These are phyloP conservation scores for Sylvietta virens DNA, from an alignment of 2,113 vertebrate genomes.

Conservation along the genomic window DNA sequence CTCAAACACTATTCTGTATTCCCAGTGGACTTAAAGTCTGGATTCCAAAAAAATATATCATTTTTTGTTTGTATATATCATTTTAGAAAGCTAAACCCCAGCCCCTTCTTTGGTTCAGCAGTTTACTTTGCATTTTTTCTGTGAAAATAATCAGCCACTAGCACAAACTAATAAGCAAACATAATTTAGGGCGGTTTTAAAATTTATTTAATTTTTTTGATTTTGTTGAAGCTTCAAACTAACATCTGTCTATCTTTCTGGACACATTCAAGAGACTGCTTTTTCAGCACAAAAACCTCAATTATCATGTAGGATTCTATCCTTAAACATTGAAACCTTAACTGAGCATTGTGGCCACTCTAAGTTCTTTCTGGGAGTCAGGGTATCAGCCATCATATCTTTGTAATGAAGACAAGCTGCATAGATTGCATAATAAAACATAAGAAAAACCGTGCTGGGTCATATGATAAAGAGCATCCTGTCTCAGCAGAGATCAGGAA, in stretches of 20 bases:
- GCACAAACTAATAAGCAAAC: not conserved
- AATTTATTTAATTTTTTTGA: not conserved
- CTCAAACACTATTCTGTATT: not conserved
- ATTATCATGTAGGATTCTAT: not conserved
- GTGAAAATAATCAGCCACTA: not conserved
- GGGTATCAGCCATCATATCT: not conserved
- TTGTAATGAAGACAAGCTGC: not conserved
- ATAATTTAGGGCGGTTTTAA: not conserved
- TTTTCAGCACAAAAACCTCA: not conserved
- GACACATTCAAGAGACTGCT: not conserved
- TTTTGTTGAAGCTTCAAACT: not conserved
- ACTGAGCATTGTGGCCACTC: not conserved
- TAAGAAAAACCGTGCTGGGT: not conserved
- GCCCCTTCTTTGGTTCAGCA: not conserved
- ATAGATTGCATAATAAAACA: not conserved
- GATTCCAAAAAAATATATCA: not conserved
- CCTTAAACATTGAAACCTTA: not conserved
- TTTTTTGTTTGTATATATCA: not conserved
- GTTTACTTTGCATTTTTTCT: not conserved
- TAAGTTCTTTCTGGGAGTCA: not conserved
- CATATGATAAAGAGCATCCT: not conserved
- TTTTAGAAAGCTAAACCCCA: not conserved
- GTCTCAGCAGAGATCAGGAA: not conserved
- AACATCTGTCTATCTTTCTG: not conserved
- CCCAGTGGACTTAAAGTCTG: not conserved